Evolutionary conservation across 2,888 invertebrate species (phyloP).

Genomic region (Unio pictorum): DNA sequence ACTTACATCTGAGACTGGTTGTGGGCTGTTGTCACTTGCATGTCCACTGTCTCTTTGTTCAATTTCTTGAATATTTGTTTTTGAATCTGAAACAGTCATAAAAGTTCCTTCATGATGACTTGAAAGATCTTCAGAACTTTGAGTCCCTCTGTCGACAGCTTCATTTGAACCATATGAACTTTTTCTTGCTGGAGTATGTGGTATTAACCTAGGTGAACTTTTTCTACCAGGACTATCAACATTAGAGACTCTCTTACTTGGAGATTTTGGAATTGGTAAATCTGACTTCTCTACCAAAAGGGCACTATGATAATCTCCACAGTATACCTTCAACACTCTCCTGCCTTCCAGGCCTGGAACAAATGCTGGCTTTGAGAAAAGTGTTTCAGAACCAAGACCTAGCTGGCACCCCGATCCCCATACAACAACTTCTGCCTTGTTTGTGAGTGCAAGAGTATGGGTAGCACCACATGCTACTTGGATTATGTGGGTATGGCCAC

Average conservation of each 20-base stretch:
- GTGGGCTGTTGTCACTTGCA: not conserved
- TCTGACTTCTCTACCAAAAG: constrained; percentile 58
- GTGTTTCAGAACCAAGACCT: constrained; percentile 45
- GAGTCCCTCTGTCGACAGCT: too few species aligned
- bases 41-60: not conserved
- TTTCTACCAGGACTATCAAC: too few species aligned
- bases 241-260: too few species aligned
- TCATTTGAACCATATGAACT: too few species aligned
- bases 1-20: not conserved
- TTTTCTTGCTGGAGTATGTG: too few species aligned
- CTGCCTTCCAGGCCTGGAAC: constrained; percentile 53
- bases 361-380: constrained; percentile 43
- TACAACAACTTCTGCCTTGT: constrained; percentile 64
- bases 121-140: too few species aligned
- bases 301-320: constrained; percentile 64
- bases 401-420: constrained; percentile 68
- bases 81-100: not conserved
- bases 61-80: not conserved
- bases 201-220: too few species aligned
- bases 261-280: not conserved
- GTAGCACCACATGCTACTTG: constrained; percentile 61
- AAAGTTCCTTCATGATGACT: not conserved
- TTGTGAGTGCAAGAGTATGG: constrained; percentile 65
- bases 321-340: constrained; percentile 58
- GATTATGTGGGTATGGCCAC: constrained; percentile 7